Evolutionary conservation across 2,113 vertebrate genomes (phyloP), one percentile per base, ranked within the genome.

Genomic region (Illadopsis cleaveri): DNA sequence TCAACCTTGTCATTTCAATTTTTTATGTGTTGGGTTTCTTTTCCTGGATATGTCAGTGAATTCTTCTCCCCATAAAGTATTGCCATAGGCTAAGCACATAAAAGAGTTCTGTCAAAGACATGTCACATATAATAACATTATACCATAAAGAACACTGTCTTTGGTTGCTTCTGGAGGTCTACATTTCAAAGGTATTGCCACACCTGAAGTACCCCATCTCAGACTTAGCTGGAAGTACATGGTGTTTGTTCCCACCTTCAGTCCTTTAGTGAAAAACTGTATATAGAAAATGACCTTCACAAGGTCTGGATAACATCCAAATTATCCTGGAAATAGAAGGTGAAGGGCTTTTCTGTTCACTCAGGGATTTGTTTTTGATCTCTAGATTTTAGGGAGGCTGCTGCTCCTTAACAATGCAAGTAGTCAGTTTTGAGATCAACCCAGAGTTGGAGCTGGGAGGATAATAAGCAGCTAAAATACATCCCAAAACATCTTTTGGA

Each of bases 1-100:
- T 85, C 96, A 96, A 85, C 95, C 90, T 95, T 96, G 96, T 95
- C 70, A 15, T 76, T 96, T 93, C 48, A 72, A 91, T 91, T 95
- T 87, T 85, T 91, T 89, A 91, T 89, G 78, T 83, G 69, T 75
- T 6, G 2, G 25, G 37, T 87, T 86, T 82, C 37, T 84, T 92
- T 93, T 79, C 60, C 88, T 96, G 73, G 77, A 75, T 91, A 65
- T 40, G 83, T 82, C 83, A 92, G 90, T 61, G 80, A 92, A 83
- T 83, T 96, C 66, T 82, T 90, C 71, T 92, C 70, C 89, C 82
- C 33, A 31, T 89, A 89, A 68, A 37, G 78, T 77, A 84, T 70
- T 87, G 93, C 95, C 68, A 94, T 78, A 65, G 94, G 96, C 91
- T 93, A 82, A 94, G 69, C 56, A 37, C 28, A 82, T 89, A 86